These are phyloP conservation scores for Scomberomorus guttatus DNA, from an alignment of 2,797 vertebrate species.

Conservation along the genomic window DNA sequence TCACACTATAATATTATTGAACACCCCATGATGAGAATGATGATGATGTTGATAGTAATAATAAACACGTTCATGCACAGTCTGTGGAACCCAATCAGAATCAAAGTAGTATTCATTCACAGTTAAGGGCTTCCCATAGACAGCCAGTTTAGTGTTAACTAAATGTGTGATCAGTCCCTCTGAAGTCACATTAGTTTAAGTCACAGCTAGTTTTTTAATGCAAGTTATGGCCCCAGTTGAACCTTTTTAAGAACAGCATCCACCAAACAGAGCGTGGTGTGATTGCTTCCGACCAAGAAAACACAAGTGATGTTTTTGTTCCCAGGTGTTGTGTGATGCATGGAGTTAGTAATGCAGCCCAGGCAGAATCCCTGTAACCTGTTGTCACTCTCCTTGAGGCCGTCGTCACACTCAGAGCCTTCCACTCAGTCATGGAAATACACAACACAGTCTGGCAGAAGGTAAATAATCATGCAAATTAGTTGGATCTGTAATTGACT, in stretches of 20 bases:
- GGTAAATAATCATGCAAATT: background rate
- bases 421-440: conserved; percentile 5
- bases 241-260: background rate
- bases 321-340: background rate
- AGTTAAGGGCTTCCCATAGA: conserved; percentile 36
- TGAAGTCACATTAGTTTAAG: too few relatives aligned
- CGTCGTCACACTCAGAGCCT: background rate
- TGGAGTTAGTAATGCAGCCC: conserved; percentile 7
- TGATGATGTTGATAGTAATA: background rate
- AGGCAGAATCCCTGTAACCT: background rate
- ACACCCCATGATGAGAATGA: background rate
- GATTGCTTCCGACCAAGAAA: background rate
- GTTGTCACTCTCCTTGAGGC: background rate
- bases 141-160: background rate
- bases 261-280: background rate
- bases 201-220: background rate
- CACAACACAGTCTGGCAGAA: background rate
- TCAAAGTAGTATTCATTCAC: conserved; percentile 15
- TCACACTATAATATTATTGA: background rate
- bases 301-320: conserved; percentile 1
- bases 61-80: background rate
- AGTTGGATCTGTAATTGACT: background rate
- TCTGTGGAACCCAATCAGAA: conserved; percentile 7
- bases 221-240: background rate
- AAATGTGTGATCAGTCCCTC: background rate